phyloP scores from a whole-genome alignment of 2,888 invertebrate species.

The Netelia inedita region DNA sequence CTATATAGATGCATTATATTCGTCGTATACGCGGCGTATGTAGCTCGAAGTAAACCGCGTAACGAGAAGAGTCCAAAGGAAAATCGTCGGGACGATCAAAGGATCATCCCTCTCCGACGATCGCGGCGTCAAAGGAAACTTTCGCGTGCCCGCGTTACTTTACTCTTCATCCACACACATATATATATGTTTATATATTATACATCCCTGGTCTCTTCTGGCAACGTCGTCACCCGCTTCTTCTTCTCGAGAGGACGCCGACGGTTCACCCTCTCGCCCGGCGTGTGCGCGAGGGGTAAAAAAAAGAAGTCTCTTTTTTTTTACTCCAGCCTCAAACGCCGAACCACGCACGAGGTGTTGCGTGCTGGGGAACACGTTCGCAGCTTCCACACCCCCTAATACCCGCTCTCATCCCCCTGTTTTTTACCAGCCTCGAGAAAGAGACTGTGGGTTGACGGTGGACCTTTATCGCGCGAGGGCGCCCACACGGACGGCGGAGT shows the following conservation, averaged over 20 bases:
- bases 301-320: conserved; percentile 51
- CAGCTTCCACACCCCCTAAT: not conserved
- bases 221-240: conserved; percentile 50
- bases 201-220: conserved; percentile 18
- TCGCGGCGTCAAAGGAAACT: conserved; percentile 77
- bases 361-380: conserved; percentile 54
- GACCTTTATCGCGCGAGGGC: conserved; percentile 63
- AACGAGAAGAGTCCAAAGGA: conserved; percentile 69
- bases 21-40: conserved; percentile 25
- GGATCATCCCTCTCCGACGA: conserved; percentile 77
- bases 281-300: conserved; percentile 46
- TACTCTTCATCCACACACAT: conserved; percentile 36
- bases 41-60: conserved; percentile 59
- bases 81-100: conserved; percentile 76
- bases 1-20: conserved; percentile 32
- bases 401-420: conserved; percentile 5
- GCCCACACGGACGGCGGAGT: conserved; percentile 41
- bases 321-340: conserved; percentile 63
- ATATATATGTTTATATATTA: conserved; percentile 31
- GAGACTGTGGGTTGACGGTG: conserved; percentile 46
- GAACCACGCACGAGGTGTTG: conserved; percentile 53
- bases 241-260: conserved; percentile 52
- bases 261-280: conserved; percentile 48
- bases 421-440: conserved; percentile 6
- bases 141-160: conserved; percentile 66